A percentile compares a stretch with the other conserved stretches of the same genome.
Evolutionary conservation across 2,888 invertebrate genomes (phyloP).

Genomic region (Ormyrus nitidulus): DNA sequence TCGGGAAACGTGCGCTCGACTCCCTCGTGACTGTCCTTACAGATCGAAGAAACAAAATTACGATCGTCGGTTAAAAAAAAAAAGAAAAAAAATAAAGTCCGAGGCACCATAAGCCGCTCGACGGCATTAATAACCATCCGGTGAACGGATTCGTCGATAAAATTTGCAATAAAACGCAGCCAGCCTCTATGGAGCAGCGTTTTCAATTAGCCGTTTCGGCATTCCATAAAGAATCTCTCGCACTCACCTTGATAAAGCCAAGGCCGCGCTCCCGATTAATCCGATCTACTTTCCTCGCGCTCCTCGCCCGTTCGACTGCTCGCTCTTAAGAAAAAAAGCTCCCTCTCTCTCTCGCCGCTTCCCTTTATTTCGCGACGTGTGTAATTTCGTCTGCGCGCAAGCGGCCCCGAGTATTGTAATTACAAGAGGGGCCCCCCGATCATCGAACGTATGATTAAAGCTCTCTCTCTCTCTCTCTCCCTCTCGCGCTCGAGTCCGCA

Average conservation of each 20-base stretch:
- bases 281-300: constrained; percentile 28
- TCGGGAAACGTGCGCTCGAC: too few relatives aligned
- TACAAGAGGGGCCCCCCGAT: constrained; percentile 51
- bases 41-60: too few relatives aligned
- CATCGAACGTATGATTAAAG: constrained; percentile 63
- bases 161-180: neutral
- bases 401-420: constrained; percentile 59
- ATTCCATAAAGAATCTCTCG: neutral
- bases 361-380: constrained; percentile 14
- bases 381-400: constrained; percentile 31
- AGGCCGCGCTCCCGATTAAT: constrained; percentile 9
- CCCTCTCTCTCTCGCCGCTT: neutral
- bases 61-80: too few relatives aligned
- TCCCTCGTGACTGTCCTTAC: too few relatives aligned
- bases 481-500: neutral
- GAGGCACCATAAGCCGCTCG: neutral
- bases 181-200: neutral
- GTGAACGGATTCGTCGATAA: neutral
- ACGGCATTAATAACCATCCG: constrained; percentile 2
- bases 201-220: constrained; percentile 10
- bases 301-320: too few relatives aligned
- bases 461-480: neutral
- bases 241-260: constrained; percentile 10
- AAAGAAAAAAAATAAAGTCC: neutral
- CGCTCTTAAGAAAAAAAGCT: neutral